These are phyloP conservation scores for Charanyca ferruginea DNA, from an alignment of 2,888 invertebrate genomes.

Conservation along the genomic window DNA sequence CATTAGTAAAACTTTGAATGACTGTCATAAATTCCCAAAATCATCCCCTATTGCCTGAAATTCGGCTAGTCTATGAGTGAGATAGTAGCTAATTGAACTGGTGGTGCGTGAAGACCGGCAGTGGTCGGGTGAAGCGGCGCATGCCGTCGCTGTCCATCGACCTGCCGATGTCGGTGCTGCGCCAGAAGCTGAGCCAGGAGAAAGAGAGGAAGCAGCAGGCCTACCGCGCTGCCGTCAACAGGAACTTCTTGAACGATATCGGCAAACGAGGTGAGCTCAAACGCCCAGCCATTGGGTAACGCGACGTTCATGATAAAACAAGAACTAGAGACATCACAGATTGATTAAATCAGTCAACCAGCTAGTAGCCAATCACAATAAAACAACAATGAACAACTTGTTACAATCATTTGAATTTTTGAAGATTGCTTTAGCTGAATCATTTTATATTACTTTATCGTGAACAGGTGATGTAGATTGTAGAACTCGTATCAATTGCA, in stretches of 20 bases:
- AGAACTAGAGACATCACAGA: neutral
- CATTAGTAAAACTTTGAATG: neutral
- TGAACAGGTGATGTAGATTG: neutral
- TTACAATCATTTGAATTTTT: neutral
- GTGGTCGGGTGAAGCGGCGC: conserved; percentile 90
- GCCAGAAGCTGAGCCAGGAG: conserved; percentile 95
- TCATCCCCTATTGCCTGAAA: neutral
- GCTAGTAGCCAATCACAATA: neutral
- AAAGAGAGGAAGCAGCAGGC: conserved; percentile 93
- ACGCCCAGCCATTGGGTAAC: neutral
- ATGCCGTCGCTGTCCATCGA: conserved; percentile 95
- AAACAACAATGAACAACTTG: neutral
- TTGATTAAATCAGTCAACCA: no score
- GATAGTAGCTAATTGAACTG: conserved; percentile 63
- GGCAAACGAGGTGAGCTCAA: conserved; percentile 92
- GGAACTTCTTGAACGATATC: conserved; percentile 93
- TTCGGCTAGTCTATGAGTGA: conserved; percentile 22
- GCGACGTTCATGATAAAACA: neutral
- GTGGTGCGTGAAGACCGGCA: conserved; percentile 78
- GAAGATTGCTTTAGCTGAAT: no score
- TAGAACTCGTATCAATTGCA: neutral
- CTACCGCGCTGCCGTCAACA: conserved; percentile 91
- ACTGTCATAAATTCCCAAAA: neutral
- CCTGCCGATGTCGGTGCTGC: conserved; percentile 96
- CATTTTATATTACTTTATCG: neutral